Conservation (phyloP, 2,888 invertebrate genomes). For the Scaeva pyrastri region DNA sequence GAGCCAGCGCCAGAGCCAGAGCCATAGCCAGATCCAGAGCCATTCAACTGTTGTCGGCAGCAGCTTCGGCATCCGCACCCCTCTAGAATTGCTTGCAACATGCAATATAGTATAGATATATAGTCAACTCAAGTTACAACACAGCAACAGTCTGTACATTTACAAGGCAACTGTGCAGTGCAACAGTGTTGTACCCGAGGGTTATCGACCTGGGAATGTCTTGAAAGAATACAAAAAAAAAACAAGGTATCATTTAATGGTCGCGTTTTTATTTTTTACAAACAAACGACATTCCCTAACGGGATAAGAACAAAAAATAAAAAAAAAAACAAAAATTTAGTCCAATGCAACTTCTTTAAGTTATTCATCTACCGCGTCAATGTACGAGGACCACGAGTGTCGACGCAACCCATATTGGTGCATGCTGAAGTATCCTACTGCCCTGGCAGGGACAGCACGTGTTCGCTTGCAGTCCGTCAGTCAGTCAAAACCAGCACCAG, state of each 20-base stretch:
- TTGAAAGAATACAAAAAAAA: slow-evolving; percentile 38
- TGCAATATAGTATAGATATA: slow-evolving; percentile 45
- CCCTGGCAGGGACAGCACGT: slow-evolving; percentile 55
- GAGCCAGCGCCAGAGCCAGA: too few species aligned
- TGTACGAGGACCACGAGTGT: slow-evolving; percentile 18
- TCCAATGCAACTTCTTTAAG: slow-evolving; percentile 42
- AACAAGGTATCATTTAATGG: slow-evolving; percentile 36
- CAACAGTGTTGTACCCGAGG: neutral
- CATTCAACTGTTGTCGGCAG: slow-evolving; percentile 13
- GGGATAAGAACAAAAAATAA: slow-evolving; percentile 43
- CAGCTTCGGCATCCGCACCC: slow-evolving; percentile 6
- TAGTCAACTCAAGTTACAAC: slow-evolving; percentile 51
- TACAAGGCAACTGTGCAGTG: slow-evolving; percentile 34
- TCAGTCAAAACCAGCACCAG: too few species aligned
- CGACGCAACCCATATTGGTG: neutral
- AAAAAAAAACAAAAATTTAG: slow-evolving; percentile 8
- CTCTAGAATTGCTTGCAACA: slow-evolving; percentile 34
- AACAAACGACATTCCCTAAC: slow-evolving; percentile 64
- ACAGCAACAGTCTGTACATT: slow-evolving; percentile 56
- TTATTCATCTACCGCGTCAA: slow-evolving; percentile 33
- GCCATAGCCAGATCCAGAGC: too few species aligned
- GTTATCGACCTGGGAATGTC: slow-evolving; percentile 52
- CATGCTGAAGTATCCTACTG: neutral
- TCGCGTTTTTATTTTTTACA: neutral
- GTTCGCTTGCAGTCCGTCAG: slow-evolving; percentile 19